Evolutionary conservation across 2,888 invertebrate genomes (phyloP).

Genomic region (Carterocephalus palaemon): DNA sequence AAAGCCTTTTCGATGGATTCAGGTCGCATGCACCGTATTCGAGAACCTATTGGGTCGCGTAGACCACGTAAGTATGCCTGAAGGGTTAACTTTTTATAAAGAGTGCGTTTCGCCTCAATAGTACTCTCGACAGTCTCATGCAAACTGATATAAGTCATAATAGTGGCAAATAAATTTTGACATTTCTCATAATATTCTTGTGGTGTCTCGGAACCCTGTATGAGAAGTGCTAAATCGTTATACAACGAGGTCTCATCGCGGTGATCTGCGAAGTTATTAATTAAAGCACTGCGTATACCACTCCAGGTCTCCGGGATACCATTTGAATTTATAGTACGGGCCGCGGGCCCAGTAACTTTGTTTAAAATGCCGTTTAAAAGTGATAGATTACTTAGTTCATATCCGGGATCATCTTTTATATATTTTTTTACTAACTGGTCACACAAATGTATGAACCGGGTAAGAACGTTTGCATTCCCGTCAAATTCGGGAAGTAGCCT

Average conservation of each 20-base stretch:
- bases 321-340: constrained; percentile 32
- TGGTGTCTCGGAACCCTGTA: too few species aligned
- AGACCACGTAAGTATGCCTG: constrained; percentile 6
- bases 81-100: constrained; percentile 5
- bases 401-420: constrained; percentile 3
- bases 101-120: constrained; percentile 1
- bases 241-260: too few species aligned
- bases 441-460: constrained; percentile 4
- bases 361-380: constrained; percentile 25
- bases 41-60: constrained; percentile 1
- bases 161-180: too few species aligned
- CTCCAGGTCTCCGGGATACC: too few species aligned
- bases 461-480: constrained; percentile 5
- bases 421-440: constrained; percentile 6
- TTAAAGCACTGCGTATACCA: too few species aligned
- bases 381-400: constrained; percentile 13
- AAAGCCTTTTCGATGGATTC: not conserved
- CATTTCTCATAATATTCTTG: too few species aligned
- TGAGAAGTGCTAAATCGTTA: too few species aligned
- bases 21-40: constrained; percentile 9
- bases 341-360: constrained; percentile 32
- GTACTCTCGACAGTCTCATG: not conserved
- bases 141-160: too few species aligned
- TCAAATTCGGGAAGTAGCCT: constrained; percentile 8
- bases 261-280: too few species aligned